These are phyloP conservation scores for Sarcophaga rosellei DNA, from an alignment of 2,888 invertebrate genomes.

Conservation along the genomic window DNA sequence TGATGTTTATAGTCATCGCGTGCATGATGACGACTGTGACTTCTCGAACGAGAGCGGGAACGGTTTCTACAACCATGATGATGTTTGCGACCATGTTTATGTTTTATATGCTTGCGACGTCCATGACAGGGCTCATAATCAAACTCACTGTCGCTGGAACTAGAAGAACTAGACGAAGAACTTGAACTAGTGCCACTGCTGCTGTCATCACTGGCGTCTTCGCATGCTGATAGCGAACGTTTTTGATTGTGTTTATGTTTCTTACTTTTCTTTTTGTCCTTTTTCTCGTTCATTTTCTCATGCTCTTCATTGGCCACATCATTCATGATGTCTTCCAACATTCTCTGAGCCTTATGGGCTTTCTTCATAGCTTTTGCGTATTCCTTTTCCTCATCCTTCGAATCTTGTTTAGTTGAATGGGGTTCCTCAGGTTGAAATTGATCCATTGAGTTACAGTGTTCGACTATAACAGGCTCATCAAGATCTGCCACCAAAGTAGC, in stretches of 20 bases:
- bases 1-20: conserved; percentile 23
- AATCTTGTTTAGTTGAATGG: conserved; percentile 42
- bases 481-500: not conserved
- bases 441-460: conserved; percentile 51
- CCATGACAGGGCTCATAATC: conserved; percentile 11
- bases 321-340: conserved; percentile 64
- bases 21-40: conserved; percentile 55
- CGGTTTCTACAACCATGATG: conserved; percentile 36
- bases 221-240: conserved; percentile 48
- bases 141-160: conserved; percentile 40
- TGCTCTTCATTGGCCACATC: conserved; percentile 41
- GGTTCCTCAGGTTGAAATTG: conserved; percentile 61
- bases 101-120: conserved; percentile 16
- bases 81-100: conserved; percentile 42
- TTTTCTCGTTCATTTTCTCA: conserved; percentile 42
- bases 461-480: conserved; percentile 64
- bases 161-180: conserved; percentile 66
- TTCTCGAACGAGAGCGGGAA: conserved; percentile 53
- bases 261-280: conserved; percentile 59
- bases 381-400: conserved; percentile 7
- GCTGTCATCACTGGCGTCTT: conserved; percentile 34
- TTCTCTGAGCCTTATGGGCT: conserved; percentile 71
- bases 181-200: conserved; percentile 69
- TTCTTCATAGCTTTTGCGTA: conserved; percentile 71
- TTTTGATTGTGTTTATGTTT: conserved; percentile 25